These are phyloP conservation scores for Albula glossodonta DNA, from an alignment of 2,113 vertebrate species.

Conservation along the genomic window DNA sequence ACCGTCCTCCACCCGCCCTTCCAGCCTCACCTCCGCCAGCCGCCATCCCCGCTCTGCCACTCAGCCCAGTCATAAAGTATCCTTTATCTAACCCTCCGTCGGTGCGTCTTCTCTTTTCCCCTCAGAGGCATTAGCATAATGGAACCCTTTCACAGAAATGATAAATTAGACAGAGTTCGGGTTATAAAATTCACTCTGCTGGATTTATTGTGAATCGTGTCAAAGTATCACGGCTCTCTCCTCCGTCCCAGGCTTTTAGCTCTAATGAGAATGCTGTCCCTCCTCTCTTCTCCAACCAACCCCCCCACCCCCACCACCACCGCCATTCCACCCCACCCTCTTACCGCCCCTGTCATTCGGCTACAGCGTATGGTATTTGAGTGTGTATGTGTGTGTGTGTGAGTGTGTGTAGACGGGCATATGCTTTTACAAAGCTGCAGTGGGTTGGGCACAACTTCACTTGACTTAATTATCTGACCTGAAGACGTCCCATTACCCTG, in stretches of 20 bases:
- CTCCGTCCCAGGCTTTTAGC: slow-evolving; percentile 67
- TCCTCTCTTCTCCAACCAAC: no score
- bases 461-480: slow-evolving; percentile 55
- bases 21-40: slow-evolving; percentile 14
- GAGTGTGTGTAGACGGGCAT: neutral
- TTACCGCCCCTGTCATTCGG: neutral
- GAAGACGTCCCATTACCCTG: slow-evolving; percentile 51
- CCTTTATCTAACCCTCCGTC: slow-evolving; percentile 64
- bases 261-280: slow-evolving; percentile 60
- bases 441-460: slow-evolving; percentile 53
- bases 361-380: neutral
- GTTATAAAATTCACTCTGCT: slow-evolving; percentile 69
- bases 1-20: slow-evolving; percentile 43
- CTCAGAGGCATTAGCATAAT: slow-evolving; percentile 79
- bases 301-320: neutral
- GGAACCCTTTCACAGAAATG: slow-evolving; percentile 77
- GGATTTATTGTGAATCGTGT: slow-evolving; percentile 70
- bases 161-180: slow-evolving; percentile 74
- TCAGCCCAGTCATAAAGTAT: slow-evolving; percentile 39
- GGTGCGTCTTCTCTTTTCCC: slow-evolving; percentile 51
- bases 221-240: slow-evolving; percentile 43
- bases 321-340: neutral
- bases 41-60: slow-evolving; percentile 11
- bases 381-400: neutral
- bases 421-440: slow-evolving; percentile 33